Evolutionary conservation across 2,113 vertebrate species (phyloP).

Genomic region (Percopsis transmontana): DNA sequence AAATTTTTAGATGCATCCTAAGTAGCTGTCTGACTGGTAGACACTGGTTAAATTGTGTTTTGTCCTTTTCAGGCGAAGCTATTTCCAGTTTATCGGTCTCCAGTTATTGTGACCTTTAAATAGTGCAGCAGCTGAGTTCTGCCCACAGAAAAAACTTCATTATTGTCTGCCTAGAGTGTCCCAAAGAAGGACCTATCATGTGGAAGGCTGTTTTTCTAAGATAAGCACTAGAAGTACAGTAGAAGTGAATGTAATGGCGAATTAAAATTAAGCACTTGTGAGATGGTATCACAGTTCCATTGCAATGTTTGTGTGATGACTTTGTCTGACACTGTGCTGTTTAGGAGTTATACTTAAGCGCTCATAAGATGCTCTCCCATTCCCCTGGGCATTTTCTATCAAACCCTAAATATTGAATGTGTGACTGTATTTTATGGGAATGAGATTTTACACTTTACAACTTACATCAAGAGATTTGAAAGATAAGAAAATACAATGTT

Average conservation of each 20-base stretch:
- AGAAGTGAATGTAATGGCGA: slow-evolving; percentile 31
- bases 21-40: slow-evolving; percentile 24
- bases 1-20: background rate
- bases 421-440: background rate
- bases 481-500: background rate
- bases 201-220: slow-evolving; percentile 76
- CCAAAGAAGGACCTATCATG: slow-evolving; percentile 63
- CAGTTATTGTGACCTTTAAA: slow-evolving; percentile 75
- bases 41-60: slow-evolving; percentile 45
- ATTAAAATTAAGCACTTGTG: slow-evolving; percentile 58
- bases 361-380: slow-evolving; percentile 19
- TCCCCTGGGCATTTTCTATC: background rate
- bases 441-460: too few species aligned
- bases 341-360: slow-evolving; percentile 35
- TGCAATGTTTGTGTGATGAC: slow-evolving; percentile 56
- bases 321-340: slow-evolving; percentile 51
- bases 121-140: slow-evolving; percentile 45
- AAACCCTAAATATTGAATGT: too few species aligned
- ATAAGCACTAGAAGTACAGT: slow-evolving; percentile 72
- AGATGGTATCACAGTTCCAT: slow-evolving; percentile 50
- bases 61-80: slow-evolving; percentile 43
- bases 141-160: slow-evolving; percentile 62
- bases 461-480: background rate
- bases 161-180: slow-evolving; percentile 61
- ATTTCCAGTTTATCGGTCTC: slow-evolving; percentile 64